Conservation (phyloP, 64 coral and sea anemone species). For the Porites lutea region DNA sequence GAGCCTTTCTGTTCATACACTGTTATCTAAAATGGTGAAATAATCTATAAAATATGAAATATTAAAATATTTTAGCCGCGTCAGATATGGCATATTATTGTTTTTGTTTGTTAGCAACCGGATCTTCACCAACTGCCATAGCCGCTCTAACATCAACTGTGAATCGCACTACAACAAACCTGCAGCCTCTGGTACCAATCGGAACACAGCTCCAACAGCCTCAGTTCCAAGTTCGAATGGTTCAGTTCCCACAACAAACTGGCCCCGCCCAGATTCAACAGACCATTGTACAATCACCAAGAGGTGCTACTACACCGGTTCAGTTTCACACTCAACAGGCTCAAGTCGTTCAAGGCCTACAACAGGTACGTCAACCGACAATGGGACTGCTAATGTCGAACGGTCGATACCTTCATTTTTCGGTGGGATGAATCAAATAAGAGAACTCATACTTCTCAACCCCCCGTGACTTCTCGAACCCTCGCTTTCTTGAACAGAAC, state of each 20-base stretch:
- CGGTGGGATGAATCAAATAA: too few relatives aligned
- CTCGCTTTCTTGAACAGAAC: too few relatives aligned
- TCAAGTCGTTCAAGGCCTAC: conserved; percentile 58
- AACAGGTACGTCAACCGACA: neutral
- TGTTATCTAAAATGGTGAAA: too few relatives aligned
- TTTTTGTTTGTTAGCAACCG: neutral
- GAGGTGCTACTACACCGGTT: conserved; percentile 33
- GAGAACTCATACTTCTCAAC: too few relatives aligned
- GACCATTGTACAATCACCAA: conserved; percentile 62
- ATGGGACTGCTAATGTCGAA: too few relatives aligned
- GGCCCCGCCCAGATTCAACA: conserved; percentile 60
- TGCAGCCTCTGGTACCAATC: conserved; percentile 69
- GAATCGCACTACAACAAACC: conserved; percentile 65
- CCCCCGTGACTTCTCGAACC: too few relatives aligned
- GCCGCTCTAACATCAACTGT: conserved; percentile 57
- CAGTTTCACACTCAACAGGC: conserved; percentile 57
- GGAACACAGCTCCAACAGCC: conserved; percentile 45
- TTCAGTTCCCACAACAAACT: conserved; percentile 68
- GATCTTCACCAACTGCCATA: conserved; percentile 41
- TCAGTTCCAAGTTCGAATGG: conserved; percentile 44
- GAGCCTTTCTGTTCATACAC: too few relatives aligned
- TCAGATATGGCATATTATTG: too few relatives aligned
- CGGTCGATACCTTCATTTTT: too few relatives aligned
- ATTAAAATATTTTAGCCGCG: too few relatives aligned
- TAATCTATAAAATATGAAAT: too few relatives aligned